A percentile compares a stretch with the other conserved stretches of the same genome.
phyloP scores from a whole-genome alignment of 2,888 invertebrate species.

The Phlogophora meticulosa region DNA sequence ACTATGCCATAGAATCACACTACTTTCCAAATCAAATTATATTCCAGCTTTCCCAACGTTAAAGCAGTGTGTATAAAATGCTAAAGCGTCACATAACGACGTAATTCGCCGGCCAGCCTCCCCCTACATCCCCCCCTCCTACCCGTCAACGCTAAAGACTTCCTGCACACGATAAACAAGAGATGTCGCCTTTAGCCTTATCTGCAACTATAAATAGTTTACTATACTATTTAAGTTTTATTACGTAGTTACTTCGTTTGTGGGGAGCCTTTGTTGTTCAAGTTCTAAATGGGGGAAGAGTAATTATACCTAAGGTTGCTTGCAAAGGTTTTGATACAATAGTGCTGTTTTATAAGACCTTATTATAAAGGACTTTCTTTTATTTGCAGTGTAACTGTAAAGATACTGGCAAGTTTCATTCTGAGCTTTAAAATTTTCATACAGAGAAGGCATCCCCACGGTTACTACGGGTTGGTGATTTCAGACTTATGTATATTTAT shows the following conservation, averaged over 20 bases:
- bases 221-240: conserved; percentile 60
- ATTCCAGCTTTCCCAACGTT: not conserved
- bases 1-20: too few species aligned
- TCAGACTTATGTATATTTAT: too few species aligned
- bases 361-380: too few species aligned
- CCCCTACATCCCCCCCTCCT: conserved; percentile 57
- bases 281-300: conserved; percentile 27
- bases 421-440: not conserved
- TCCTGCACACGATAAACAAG: conserved; percentile 84
- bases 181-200: conserved; percentile 84
- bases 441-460: too few species aligned
- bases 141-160: conserved; percentile 83
- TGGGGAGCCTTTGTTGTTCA: conserved; percentile 34
- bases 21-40: too few species aligned
- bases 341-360: not conserved
- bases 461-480: too few species aligned
- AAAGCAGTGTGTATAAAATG: conserved; percentile 65
- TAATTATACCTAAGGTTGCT: conserved; percentile 30
- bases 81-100: conserved; percentile 78
- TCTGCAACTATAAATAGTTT: conserved; percentile 84
- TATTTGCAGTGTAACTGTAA: not conserved
- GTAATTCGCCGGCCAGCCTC: conserved; percentile 77
- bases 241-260: conserved; percentile 53
- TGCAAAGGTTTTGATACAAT: not conserved
- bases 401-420: not conserved